Percentiles rank a stretch among this genome's conserved stretches.
Evolutionary conservation across 2,113 vertebrate genomes (phyloP).

Genomic region (Nanorana parkeri): DNA sequence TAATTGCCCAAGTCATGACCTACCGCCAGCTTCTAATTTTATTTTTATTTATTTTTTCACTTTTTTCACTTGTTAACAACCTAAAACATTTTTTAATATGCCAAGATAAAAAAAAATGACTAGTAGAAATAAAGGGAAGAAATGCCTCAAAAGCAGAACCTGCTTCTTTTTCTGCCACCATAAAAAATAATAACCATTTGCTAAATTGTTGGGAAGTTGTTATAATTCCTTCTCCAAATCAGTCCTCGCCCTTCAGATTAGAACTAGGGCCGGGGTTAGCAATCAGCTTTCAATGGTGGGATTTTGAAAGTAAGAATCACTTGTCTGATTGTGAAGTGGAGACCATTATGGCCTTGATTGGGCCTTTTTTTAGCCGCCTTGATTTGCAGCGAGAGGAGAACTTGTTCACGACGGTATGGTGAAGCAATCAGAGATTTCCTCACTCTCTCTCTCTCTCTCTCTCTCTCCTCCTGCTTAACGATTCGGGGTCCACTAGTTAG

Average conservation of each 20-base stretch:
- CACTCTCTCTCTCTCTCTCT: too few species aligned
- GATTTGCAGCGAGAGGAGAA: constrained; percentile 85
- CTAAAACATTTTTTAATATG: constrained; percentile 44
- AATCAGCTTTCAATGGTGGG: constrained; percentile 95
- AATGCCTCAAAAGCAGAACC: constrained; percentile 67
- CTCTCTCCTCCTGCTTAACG: constrained; percentile 83
- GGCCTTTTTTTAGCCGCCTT: constrained; percentile 83
- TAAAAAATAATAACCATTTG: constrained; percentile 93
- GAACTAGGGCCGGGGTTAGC: constrained; percentile 89
- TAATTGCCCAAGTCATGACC: background rate
- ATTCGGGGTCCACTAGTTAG: constrained; percentile 83
- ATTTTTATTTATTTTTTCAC: background rate
- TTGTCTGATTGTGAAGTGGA: constrained; percentile 99
- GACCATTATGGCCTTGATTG: constrained; percentile 96
- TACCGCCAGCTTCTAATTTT: background rate
- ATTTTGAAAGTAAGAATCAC: constrained; percentile 89
- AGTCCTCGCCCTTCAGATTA: constrained; percentile 87
- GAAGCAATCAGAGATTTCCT: constrained; percentile 89
- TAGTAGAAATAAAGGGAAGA: constrained; percentile 62
- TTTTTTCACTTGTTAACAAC: background rate
- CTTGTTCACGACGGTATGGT: constrained; percentile 78
- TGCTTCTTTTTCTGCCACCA: constrained; percentile 65
- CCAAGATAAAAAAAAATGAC: constrained; percentile 55
- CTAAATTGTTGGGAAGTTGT: constrained; percentile 90
- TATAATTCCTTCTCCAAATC: constrained; percentile 94